Conservation (phyloP, 2,888 invertebrate species). For the Electrophaes corylata region DNA sequence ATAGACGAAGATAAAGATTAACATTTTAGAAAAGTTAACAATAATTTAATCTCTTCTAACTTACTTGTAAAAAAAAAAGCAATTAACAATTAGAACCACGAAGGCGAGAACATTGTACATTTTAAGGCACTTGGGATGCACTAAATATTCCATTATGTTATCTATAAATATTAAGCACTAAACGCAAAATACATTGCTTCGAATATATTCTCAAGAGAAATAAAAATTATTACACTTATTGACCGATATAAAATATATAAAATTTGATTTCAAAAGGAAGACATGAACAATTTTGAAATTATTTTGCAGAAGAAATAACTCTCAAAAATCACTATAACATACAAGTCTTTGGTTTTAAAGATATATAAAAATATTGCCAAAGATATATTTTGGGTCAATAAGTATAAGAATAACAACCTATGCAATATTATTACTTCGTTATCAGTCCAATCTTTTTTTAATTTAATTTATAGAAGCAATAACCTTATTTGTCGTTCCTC, state of each 20-base stretch:
- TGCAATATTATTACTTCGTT: constrained; percentile 61
- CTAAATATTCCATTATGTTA: constrained; percentile 60
- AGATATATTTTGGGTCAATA: constrained; percentile 62
- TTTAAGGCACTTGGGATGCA: constrained; percentile 82
- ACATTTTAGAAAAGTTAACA: constrained; percentile 81
- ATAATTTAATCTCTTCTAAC: constrained; percentile 83
- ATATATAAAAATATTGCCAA: constrained; percentile 64
- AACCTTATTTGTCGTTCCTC: constrained; percentile 50
- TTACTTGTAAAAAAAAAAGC: constrained; percentile 68
- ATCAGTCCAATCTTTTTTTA: constrained; percentile 65
- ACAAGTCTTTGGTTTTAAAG: constrained; percentile 78
- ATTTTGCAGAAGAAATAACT: constrained; percentile 49
- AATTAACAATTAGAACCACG: constrained; percentile 78
- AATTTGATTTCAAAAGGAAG: constrained; percentile 59
- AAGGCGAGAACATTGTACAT: constrained; percentile 77
- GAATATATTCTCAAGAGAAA: constrained; percentile 59
- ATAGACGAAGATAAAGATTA: constrained; percentile 65
- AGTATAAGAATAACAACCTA: constrained; percentile 65
- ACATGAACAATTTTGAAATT: constrained; percentile 58
- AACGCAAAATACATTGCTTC: constrained; percentile 69
- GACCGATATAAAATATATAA: constrained; percentile 56
- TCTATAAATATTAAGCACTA: constrained; percentile 80
- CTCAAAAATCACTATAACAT: constrained; percentile 61
- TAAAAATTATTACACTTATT: constrained; percentile 65
- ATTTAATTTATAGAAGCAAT: constrained; percentile 44